Evolutionary conservation across 2,113 vertebrate species (phyloP), one percentile per base, ranked within the genome.

Genomic region (Phaethon lepturus): DNA sequence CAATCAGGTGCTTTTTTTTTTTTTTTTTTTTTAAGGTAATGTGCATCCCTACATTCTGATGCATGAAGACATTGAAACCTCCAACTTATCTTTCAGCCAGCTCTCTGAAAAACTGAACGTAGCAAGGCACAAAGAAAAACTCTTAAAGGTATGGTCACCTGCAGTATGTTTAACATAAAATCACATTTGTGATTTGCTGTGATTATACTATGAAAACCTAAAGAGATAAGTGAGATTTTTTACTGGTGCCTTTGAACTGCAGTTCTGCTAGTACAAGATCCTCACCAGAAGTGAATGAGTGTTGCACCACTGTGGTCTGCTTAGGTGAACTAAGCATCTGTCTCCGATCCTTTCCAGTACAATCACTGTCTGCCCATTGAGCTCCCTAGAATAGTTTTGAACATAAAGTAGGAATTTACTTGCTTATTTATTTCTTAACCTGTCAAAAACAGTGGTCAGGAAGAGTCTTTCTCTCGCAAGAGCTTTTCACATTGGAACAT

Each of bases 81-180:
- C 85, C 82, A 97, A 97, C 94, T 87, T 98, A 73, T 62, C 96
- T 89, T 74, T 95, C 91, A 98, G 98, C 86, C 97, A 98, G 73
- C 97, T 98, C 44, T 95, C 96, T 92, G 98, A 98, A 94, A 98
- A 98, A 93, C 87, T 98, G 83, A 98, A 94, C 24, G 6, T 95
- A 82, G 96, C 95, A 97, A 93, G 97, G 86, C 91, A 97, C 82
- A 98, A 88, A 95, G 98, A 98, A 93, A 98, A 98, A 68, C 64
- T 96, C 73, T 86, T 97, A 95, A 98, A 98, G 98, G 98, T 98
- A 98, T n/a, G 72, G 62, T 86, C 50, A 10, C 59, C 49, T 96
- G 55, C 10, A 44, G 22, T 85, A 40, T 63, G 15, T 82, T 88
- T 73, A 79, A 78, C 8, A 1, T 64, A 59, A 68, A 38, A 62